Conservation (phyloP, 1,140 invertebrate genomes). For the Diabrotica virgifera region DNA sequence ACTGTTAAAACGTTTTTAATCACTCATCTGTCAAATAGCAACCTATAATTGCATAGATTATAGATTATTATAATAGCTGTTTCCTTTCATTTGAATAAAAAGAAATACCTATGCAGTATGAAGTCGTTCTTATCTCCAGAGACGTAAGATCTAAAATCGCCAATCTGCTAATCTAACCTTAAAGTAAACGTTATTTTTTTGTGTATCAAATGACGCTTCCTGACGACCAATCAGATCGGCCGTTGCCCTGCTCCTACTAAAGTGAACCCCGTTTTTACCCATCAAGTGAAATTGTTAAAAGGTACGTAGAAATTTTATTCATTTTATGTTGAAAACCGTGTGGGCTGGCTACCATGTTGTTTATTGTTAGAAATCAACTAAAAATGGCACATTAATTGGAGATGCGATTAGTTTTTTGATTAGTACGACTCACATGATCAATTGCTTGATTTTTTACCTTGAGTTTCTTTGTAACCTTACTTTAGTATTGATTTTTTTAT, state of each 20-base stretch:
- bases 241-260: constrained; percentile 44
- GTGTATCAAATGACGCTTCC: constrained; percentile 48
- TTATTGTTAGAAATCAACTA: constrained; percentile 28
- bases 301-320: constrained; percentile 51
- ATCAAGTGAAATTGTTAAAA: constrained; percentile 47
- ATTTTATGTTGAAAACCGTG: constrained; percentile 47
- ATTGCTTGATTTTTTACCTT: constrained; percentile 30
- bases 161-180: constrained; percentile 35
- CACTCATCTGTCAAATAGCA: not conserved
- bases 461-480: constrained; percentile 45
- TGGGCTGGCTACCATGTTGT: constrained; percentile 32
- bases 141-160: constrained; percentile 29
- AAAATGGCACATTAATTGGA: constrained; percentile 30
- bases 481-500: constrained; percentile 47
- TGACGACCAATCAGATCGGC: constrained; percentile 42
- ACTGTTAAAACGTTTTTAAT: not conserved
- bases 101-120: not conserved
- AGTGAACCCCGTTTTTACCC: constrained; percentile 47
- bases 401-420: constrained; percentile 8
- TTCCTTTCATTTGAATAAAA: not conserved
- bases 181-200: constrained; percentile 46
- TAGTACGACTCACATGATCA: constrained; percentile 16
- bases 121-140: not conserved
- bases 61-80: not conserved
- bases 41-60: not conserved